phyloP scores from a whole-genome alignment of 2,888 invertebrate species.

The Metallyticus violacea region DNA sequence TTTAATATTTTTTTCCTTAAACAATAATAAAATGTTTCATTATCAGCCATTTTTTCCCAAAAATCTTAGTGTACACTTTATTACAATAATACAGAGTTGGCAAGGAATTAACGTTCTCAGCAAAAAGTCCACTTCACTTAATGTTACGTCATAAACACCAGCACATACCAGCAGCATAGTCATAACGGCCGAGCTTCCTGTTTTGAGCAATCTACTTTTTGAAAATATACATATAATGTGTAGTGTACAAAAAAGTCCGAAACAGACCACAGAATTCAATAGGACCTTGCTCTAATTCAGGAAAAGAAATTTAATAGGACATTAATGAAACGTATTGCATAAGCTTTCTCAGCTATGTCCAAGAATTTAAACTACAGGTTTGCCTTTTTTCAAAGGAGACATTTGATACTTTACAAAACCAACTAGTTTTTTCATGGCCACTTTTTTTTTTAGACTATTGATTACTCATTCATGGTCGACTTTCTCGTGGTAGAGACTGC shows the following conservation, averaged over 20 bases:
- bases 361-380: too few species aligned
- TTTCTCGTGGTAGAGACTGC: too few species aligned
- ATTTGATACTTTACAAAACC: too few species aligned
- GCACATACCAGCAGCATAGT: neutral
- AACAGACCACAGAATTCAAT: neutral
- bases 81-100: neutral
- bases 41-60: neutral
- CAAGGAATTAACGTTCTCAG: neutral
- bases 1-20: neutral
- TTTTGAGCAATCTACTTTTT: neutral
- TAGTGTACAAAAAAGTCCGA: neutral
- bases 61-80: neutral
- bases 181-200: neutral
- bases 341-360: too few species aligned
- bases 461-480: too few species aligned
- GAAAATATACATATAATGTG: too few species aligned
- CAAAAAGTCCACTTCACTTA: neutral
- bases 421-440: too few species aligned
- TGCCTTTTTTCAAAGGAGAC: too few species aligned
- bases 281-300: neutral
- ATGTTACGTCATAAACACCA: too few species aligned
- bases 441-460: too few species aligned
- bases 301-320: neutral
- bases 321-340: neutral
- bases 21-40: neutral